These are phyloP conservation scores for Andricus curvator DNA, from an alignment of 2,888 invertebrate species.

Conservation along the genomic window DNA sequence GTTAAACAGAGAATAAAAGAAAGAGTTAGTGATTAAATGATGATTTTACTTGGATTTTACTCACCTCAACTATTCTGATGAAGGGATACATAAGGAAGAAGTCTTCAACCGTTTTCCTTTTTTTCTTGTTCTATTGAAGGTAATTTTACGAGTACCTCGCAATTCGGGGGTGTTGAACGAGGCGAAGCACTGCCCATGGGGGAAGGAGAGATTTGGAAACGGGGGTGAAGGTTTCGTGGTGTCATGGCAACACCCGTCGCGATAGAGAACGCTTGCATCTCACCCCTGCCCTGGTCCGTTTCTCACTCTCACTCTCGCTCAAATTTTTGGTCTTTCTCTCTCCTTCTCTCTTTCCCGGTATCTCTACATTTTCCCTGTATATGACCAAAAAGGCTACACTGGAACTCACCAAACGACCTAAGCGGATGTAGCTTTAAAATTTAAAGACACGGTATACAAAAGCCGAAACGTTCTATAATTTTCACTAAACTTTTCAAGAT, in stretches of 20 bases:
- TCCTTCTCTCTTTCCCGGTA: slow-evolving; percentile 7
- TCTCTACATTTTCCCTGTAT: slow-evolving; percentile 8
- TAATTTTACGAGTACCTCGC: slow-evolving; percentile 61
- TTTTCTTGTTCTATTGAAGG: slow-evolving; percentile 53
- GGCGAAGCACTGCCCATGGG: slow-evolving; percentile 43
- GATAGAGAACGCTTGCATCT: slow-evolving; percentile 64
- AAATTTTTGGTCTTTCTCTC: neutral
- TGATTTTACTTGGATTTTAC: slow-evolving; percentile 13
- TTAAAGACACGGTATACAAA: neutral
- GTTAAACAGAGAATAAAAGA: neutral
- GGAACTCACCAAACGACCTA: neutral
- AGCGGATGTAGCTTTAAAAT: neutral
- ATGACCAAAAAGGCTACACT: neutral
- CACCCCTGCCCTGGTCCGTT: slow-evolving; percentile 44
- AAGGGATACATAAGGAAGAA: slow-evolving; percentile 24
- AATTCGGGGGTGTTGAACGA: slow-evolving; percentile 55
- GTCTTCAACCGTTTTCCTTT: slow-evolving; percentile 29
- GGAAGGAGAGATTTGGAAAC: slow-evolving; percentile 65
- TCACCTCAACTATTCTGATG: slow-evolving; percentile 6
- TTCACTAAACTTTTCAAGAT: neutral
- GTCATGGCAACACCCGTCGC: slow-evolving; percentile 76
- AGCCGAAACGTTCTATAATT: neutral
- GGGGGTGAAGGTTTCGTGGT: slow-evolving; percentile 72
- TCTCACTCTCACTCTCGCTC: slow-evolving; percentile 31
- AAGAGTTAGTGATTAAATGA: slow-evolving; percentile 3